These are phyloP conservation scores for Tragelaphus scriptus DNA, from an alignment of 2,113 vertebrate genomes.

Conservation along the genomic window DNA sequence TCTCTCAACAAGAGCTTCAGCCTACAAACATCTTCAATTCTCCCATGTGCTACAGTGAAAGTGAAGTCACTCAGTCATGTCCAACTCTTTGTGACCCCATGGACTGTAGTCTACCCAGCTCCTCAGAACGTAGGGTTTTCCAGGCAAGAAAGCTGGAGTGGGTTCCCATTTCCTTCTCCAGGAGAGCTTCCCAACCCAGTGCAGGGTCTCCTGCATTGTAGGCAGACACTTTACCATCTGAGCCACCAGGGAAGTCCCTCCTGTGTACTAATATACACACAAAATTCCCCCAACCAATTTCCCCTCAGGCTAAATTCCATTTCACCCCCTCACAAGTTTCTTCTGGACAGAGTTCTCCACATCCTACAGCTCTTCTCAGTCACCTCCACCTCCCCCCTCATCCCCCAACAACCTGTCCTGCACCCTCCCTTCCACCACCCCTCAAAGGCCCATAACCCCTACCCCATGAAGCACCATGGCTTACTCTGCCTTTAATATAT, in stretches of 20 bases:
- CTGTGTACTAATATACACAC: background rate
- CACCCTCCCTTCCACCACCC: background rate
- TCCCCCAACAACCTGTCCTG: background rate
- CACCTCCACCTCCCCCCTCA: background rate
- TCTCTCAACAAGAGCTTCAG: background rate
- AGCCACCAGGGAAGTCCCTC: background rate
- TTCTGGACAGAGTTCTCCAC: background rate
- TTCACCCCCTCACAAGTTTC: background rate
- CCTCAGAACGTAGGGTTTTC: background rate
- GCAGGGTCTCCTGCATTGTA: fast-evolving
- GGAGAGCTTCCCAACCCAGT: background rate
- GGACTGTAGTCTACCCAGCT: background rate
- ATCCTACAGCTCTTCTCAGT: background rate
- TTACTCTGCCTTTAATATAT: background rate
- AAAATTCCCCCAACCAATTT: background rate
- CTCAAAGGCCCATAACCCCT: background rate
- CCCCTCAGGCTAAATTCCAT: background rate
- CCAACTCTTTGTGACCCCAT: background rate
- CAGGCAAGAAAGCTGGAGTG: background rate
- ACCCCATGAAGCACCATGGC: background rate
- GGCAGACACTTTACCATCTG: fast-evolving
- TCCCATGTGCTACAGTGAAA: background rate
- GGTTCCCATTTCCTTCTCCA: background rate
- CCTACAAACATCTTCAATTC: background rate
- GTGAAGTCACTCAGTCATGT: background rate